Evolutionary conservation across 1,140 invertebrate genomes (phyloP), one percentile per base, ranked within the genome.

Genomic region (Holotrichia oblita): DNA sequence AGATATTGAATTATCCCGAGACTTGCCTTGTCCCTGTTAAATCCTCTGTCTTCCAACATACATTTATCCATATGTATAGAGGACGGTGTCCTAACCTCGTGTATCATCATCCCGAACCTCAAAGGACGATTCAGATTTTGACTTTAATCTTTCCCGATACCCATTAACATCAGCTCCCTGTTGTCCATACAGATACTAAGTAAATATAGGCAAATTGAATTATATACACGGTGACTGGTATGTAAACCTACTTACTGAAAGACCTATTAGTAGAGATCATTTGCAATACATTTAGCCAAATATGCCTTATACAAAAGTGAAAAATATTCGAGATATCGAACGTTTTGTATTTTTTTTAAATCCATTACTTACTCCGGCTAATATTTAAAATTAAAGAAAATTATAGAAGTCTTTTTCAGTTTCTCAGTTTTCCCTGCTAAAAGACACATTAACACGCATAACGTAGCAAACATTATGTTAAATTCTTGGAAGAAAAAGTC

Each of bases 1-100:
- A 69, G 61, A 69, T 69, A 69, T 69, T 69, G 22, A 69, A 69
- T 69, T 69, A 34, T 69, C 61, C 22, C 2, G 22, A 27, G 61
- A 69, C 24, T 69, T 34, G 22, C 61, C 61, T 17, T 9, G 61
- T 34, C 22, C 22, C 27, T 9, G 61, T 69, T 69, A 69, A 69
- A 69, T 24, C 22, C 61, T 69, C 20, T 34, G 22, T 27, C 61
- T 34, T 22, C 22, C 8, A 0, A 0, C 61, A 55, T 17, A 55
- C 17, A 55, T 69, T 20, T 10, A 48, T 48, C 44, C 44, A 3
- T 6, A 17, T 48, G 10, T 14, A 6, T 48, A 48, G 1, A 34
- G 27, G 44, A 6, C 44, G n/a, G n/a, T 17, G 44, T 48, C 44
- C 2, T 48, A 48, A 48, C 44, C 44, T 34, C 1, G 27, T 48